Percentiles rank a stretch among this genome's conserved stretches.
Conservation (phyloP, 2,888 invertebrate genomes). For the Zhuqinia jingwanae region DNA sequence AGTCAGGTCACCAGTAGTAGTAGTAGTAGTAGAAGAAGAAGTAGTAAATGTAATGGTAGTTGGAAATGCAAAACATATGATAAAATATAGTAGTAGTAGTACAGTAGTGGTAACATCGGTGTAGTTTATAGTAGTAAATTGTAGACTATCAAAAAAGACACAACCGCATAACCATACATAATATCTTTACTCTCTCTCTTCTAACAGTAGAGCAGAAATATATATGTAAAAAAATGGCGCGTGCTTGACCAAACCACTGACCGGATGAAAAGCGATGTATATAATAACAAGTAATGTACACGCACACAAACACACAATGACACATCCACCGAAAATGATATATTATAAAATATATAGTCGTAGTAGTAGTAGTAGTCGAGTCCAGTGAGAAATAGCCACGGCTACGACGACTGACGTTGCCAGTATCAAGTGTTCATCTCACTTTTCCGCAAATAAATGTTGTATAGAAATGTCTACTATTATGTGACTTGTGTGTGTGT, state of each 20-base stretch:
- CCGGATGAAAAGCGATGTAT: conserved; percentile 17
- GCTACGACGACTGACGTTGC: not conserved
- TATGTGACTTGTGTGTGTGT: conserved; percentile 26
- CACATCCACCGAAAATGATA: no score
- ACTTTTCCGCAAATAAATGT: conserved; percentile 27
- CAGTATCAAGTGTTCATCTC: conserved; percentile 11
- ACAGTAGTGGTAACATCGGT: no score
- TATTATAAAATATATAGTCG: not conserved
- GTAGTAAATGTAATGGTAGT: no score
- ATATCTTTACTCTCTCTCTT: not conserved
- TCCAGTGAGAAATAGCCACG: no score
- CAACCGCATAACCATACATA: not conserved
- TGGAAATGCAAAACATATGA: conserved; percentile 26
- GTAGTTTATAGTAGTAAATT: no score
- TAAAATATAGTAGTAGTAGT: not conserved
- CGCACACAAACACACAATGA: not conserved
- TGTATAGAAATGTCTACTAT: conserved; percentile 9
- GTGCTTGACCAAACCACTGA: conserved; percentile 24
- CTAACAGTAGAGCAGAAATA: no score
- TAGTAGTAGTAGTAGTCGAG: not conserved
- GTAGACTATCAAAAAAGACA: not conserved
- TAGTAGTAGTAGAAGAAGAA: not conserved
- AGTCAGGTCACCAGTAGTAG: not conserved
- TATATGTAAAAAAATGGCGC: conserved; percentile 14
- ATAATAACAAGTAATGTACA: not conserved